Percentiles rank a stretch among this genome's conserved stretches.
phyloP scores from a whole-genome alignment of 2,797 vertebrate genomes.

The Microctenopoma steveboyesi region DNA sequence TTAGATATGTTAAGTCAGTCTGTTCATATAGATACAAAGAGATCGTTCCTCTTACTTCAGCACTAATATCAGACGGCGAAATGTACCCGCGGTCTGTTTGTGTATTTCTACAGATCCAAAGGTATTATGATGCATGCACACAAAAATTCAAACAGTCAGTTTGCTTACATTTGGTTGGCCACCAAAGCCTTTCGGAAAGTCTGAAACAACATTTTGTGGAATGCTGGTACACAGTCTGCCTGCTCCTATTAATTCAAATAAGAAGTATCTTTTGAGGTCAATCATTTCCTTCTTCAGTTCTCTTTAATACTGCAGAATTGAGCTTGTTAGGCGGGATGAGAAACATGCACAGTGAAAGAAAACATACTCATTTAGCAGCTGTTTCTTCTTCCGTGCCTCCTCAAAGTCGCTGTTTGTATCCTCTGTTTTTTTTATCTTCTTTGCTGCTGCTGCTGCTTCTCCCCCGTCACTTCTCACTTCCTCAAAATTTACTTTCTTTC shows the following conservation, averaged over 20 bases:
- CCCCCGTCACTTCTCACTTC: slow-evolving; percentile 18
- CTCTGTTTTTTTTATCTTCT: slow-evolving; percentile 29
- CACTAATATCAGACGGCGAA: not conserved
- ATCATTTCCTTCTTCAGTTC: slow-evolving; percentile 65
- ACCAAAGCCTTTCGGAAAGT: slow-evolving; percentile 51
- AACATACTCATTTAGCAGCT: slow-evolving; percentile 68
- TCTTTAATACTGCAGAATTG: slow-evolving; percentile 60
- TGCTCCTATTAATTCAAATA: slow-evolving; percentile 75
- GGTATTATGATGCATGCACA: slow-evolving; percentile 11
- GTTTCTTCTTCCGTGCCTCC: slow-evolving; percentile 61
- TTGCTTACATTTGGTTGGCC: slow-evolving; percentile 35
- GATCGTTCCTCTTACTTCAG: not conserved
- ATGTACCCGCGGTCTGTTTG: not conserved
- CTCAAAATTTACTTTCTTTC: slow-evolving; percentile 42
- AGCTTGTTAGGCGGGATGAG: slow-evolving; percentile 69
- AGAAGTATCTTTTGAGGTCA: slow-evolving; percentile 78
- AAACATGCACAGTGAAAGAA: slow-evolving; percentile 48
- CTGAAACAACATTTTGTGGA: slow-evolving; percentile 57
- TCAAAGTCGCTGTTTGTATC: slow-evolving; percentile 40
- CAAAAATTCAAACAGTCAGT: slow-evolving; percentile 33
- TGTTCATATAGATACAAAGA: not conserved
- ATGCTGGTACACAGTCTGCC: slow-evolving; percentile 65
- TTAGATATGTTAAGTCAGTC: not conserved
- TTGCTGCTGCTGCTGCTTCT: slow-evolving; percentile 10
- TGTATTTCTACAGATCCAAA: slow-evolving; percentile 18